phyloP scores from a whole-genome alignment of 2,797 vertebrate genomes.

The Ceryle rudis region DNA sequence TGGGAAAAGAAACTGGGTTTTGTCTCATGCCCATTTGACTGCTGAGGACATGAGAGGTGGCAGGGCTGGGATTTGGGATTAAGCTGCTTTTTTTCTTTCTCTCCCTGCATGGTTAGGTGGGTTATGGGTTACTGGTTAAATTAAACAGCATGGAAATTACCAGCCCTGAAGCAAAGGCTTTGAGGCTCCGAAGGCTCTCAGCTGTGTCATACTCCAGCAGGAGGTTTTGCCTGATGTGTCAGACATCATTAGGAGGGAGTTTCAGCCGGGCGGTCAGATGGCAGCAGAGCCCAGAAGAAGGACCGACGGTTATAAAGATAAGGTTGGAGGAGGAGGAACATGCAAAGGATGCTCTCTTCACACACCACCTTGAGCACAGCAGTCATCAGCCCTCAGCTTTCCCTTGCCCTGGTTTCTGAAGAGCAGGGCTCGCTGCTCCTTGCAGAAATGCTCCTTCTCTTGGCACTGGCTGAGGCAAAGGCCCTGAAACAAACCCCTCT shows the following conservation, averaged over 20 bases:
- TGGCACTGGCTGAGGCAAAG: not conserved
- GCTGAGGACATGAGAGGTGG: not conserved
- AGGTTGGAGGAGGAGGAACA: not conserved
- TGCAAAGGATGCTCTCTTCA: not conserved
- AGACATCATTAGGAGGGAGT: not conserved
- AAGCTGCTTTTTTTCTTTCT: not conserved
- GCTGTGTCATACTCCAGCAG: not conserved
- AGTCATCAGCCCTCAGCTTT: not conserved
- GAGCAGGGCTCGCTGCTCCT: not conserved
- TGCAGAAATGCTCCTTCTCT: not conserved
- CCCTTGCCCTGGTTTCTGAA: not conserved
- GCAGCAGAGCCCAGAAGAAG: not conserved
- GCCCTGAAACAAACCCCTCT: not conserved
- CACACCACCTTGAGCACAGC: not conserved
- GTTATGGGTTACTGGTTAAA: not conserved
- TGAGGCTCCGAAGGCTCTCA: not conserved
- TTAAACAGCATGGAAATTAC: not conserved
- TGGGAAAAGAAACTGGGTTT: not conserved
- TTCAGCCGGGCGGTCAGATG: not conserved
- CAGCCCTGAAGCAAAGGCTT: not conserved
- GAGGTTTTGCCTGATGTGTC: not conserved
- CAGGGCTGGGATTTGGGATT: not conserved
- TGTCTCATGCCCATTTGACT: not conserved
- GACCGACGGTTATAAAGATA: accelerated
- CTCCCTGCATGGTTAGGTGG: not conserved